Evolutionary conservation across 2,797 vertebrate genomes (phyloP).

Genomic region (Rhabdomys pumilio): DNA sequence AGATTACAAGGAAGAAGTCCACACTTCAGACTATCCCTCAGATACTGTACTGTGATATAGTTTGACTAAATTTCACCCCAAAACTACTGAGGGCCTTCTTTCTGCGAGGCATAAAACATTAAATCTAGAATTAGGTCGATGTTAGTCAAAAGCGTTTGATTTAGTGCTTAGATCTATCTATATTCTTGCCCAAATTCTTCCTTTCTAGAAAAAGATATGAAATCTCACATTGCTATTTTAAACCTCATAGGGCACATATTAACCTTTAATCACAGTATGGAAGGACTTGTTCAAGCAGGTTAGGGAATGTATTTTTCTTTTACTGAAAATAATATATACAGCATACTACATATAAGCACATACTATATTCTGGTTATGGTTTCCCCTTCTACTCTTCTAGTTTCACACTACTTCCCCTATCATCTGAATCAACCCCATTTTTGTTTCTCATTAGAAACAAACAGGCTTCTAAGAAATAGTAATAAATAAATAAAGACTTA

Average conservation of each 20-base stretch:
- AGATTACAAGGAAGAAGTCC: not conserved
- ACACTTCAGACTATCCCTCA: not conserved
- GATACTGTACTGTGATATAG: not conserved
- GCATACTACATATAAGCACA: not conserved
- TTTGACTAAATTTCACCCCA: constrained; percentile 29
- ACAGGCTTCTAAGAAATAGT: not conserved
- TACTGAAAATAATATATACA: not conserved
- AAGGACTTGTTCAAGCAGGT: not conserved
- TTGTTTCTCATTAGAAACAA: not conserved
- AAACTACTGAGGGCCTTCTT: constrained; percentile 15
- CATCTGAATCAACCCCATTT: no score
- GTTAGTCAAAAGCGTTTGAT: constrained; percentile 53
- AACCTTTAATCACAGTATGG: not conserved
- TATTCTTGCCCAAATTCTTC: constrained; percentile 42
- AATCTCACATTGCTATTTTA: not conserved
- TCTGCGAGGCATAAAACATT: constrained; percentile 42
- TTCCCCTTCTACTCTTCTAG: not conserved
- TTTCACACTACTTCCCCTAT: not conserved
- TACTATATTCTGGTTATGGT: not conserved
- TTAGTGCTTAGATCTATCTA: constrained; percentile 61
- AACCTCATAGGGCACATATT: constrained; percentile 8
- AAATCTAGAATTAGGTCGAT: constrained; percentile 65
- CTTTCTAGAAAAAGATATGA: constrained; percentile 40
- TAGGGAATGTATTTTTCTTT: not conserved
- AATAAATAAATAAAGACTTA: not conserved